Evolutionary conservation across 2,113 vertebrate genomes (phyloP).

Genomic region (Oenanthe oenanthe): DNA sequence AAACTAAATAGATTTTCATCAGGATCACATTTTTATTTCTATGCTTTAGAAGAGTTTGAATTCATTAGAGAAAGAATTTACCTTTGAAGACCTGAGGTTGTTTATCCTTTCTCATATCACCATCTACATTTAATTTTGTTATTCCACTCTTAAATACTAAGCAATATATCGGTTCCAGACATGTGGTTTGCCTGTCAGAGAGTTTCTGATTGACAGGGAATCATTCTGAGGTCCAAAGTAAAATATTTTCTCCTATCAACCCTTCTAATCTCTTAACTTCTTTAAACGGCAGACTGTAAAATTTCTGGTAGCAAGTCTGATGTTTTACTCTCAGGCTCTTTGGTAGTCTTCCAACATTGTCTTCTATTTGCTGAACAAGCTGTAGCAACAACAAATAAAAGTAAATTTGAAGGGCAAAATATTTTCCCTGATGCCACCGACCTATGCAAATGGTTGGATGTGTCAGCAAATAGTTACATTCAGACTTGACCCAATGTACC

Average conservation of each 20-base stretch:
- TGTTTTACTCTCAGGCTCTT: not conserved
- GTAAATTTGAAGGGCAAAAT: constrained; percentile 21
- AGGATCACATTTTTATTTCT: not conserved
- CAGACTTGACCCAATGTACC: not conserved
- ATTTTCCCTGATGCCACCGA: not conserved
- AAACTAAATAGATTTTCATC: not conserved
- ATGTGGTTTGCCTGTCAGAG: not conserved
- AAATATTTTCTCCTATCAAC: not conserved
- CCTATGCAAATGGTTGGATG: constrained; percentile 5
- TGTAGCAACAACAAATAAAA: not conserved
- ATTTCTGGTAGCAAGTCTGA: not conserved
- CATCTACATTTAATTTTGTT: not conserved
- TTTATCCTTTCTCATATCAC: not conserved
- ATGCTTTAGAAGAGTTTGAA: not conserved
- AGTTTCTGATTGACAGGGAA: not conserved
- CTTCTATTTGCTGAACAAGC: constrained; percentile 13
- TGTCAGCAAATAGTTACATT: constrained; percentile 3
- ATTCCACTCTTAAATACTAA: not conserved
- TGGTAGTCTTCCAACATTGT: not conserved
- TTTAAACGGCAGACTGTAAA: not conserved
- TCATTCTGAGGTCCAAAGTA: not conserved
- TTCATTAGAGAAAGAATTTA: not conserved
- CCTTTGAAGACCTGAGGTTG: not conserved
- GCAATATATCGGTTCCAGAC: not conserved
- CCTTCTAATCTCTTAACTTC: not conserved